These are phyloP conservation scores for Epinephelus malabaricus DNA, from an alignment of 2,797 vertebrate genomes.

Conservation along the genomic window DNA sequence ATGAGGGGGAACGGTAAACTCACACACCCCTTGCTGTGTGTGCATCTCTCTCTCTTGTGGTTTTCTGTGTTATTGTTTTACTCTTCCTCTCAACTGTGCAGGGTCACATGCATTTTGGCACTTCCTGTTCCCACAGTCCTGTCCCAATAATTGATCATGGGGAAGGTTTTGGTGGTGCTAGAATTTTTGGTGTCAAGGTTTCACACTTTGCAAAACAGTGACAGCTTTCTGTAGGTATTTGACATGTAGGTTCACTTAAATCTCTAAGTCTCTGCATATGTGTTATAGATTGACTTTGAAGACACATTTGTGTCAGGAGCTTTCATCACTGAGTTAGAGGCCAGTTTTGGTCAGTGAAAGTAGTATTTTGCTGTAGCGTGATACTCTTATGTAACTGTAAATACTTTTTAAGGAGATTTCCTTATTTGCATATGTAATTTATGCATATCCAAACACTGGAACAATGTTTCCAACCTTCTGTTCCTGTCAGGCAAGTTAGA, in stretches of 20 bases:
- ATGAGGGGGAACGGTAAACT: slow-evolving; percentile 74
- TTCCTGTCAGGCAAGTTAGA: slow-evolving; percentile 34
- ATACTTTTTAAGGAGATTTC: slow-evolving; percentile 11
- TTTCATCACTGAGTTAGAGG: neutral
- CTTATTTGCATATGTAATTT: slow-evolving; percentile 47
- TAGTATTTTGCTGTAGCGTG: slow-evolving; percentile 1
- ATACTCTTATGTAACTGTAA: slow-evolving; percentile 34
- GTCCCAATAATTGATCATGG: neutral
- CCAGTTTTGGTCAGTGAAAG: neutral
- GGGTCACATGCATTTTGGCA: slow-evolving; percentile 35
- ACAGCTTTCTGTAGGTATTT: slow-evolving; percentile 36
- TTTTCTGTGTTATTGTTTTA: slow-evolving; percentile 56
- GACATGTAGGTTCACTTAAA: slow-evolving; percentile 23
- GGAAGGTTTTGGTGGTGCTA: slow-evolving; percentile 23
- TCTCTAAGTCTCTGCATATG: neutral
- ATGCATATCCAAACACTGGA: slow-evolving; percentile 45
- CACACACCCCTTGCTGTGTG: slow-evolving; percentile 33
- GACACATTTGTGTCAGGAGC: slow-evolving; percentile 1
- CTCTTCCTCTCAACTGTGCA: slow-evolving; percentile 19
- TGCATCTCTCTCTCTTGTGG: slow-evolving; percentile 23
- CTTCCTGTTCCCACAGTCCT: slow-evolving; percentile 51
- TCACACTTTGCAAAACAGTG: slow-evolving; percentile 21
- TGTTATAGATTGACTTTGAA: neutral
- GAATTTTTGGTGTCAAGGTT: slow-evolving; percentile 17
- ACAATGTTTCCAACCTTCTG: slow-evolving; percentile 42